A percentile compares a stretch with the other conserved stretches of the same genome.
Conservation (phyloP, 2,113 vertebrate genomes). For the Semnornis frantzii region DNA sequence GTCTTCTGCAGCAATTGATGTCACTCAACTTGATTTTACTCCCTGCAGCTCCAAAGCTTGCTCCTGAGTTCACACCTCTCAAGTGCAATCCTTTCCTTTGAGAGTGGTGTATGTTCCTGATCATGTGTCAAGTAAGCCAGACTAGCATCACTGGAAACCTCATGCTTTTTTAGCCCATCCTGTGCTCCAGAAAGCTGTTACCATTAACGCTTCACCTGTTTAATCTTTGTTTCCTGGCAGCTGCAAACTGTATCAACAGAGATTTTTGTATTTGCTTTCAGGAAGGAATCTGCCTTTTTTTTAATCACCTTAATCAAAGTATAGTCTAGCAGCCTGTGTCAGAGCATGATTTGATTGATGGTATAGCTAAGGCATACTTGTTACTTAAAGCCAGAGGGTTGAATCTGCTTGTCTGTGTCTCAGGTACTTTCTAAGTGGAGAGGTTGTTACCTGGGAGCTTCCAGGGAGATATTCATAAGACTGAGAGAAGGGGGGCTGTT, state of each 20-base stretch:
- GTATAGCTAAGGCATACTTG: not conserved
- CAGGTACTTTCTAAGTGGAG: not conserved
- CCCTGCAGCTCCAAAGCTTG: not conserved
- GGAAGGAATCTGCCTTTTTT: not conserved
- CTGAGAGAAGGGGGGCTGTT: too few species aligned
- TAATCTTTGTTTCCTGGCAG: not conserved
- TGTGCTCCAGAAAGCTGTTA: not conserved
- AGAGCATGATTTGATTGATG: not conserved
- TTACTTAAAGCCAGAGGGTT: not conserved
- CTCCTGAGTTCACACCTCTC: not conserved
- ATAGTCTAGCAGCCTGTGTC: not conserved
- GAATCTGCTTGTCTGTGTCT: not conserved
- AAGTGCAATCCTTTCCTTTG: not conserved
- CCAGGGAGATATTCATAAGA: not conserved
- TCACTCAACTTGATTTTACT: not conserved
- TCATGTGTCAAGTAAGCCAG: not conserved
- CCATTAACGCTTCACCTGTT: not conserved
- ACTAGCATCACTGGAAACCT: not conserved
- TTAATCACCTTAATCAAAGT: constrained; percentile 15
- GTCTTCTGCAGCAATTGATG: not conserved
- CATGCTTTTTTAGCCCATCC: not conserved
- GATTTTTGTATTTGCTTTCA: not conserved
- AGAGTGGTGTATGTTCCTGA: fast-evolving
- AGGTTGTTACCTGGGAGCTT: not conserved
- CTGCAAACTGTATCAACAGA: not conserved